Base-by-base conservation (phyloP, 2,888 invertebrate species). In the Hecatera dysodea region DNA sequence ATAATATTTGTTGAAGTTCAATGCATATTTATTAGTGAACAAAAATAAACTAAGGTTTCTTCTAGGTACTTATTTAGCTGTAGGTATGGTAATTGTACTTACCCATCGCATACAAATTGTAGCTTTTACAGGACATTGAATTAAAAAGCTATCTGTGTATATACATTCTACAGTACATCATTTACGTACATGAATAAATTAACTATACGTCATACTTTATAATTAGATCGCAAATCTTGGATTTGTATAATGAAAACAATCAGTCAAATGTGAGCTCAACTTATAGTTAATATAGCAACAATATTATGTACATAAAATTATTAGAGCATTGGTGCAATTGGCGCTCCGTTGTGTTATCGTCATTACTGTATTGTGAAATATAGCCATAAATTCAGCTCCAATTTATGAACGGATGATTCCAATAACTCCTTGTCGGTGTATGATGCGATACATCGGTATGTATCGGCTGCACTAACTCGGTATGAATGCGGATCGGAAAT, bases 341-440 rank as follows among this genome's bases (percentile, higher is more conserved):
- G 44, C 29, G 67, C 29, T 62, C 65, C n/a, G 50, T 22, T 55
- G 63, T 24, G 65, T 55, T 79, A 74, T 79, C 73, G 69, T 63
- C 64, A 71, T 77, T 46, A 46, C 62, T 67, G 48, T 29, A 33
- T 36, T 53, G 55, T 64, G 36, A 71, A 52, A 44, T 64, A 78
- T 55, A 44, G 63, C 33, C 48, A 53, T 52, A 64, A 36, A 74
- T 63, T 60, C 15, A 0, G 63, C 42, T 66, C 24, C 36, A 68
- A 72, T 81, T 72, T 73, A 68, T 77, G 68, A 77, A 81, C 81
- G 66, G 66, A 64, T 67, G 63, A 36, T 71, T 77, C 53, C 52
- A 70, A 83, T 80, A 67, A 62, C 52, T 71, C 53, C 48, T 24
- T 39, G 59, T 60, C 52, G 12, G 24, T 64, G n/a, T 65, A 68